phyloP scores from a whole-genome alignment of 1,140 invertebrate genomes.

The Antheraea mylitta region DNA sequence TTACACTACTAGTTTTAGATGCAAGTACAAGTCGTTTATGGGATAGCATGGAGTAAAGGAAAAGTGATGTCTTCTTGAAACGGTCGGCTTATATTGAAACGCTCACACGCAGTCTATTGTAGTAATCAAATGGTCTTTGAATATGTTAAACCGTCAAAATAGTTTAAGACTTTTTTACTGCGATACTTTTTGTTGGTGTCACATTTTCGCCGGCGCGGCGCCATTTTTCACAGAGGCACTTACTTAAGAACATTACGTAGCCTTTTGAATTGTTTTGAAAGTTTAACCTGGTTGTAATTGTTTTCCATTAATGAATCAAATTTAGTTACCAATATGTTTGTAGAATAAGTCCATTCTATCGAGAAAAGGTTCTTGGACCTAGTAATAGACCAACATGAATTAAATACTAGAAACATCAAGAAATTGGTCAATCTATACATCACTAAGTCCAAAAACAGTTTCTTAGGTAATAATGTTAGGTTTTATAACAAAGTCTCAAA shows the following conservation, averaged over 20 bases:
- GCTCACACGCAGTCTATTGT: conserved; percentile 50
- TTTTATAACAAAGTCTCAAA: too few relatives aligned
- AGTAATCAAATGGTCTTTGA: conserved; percentile 51
- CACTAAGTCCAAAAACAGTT: too few relatives aligned
- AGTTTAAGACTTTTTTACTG: conserved; percentile 20
- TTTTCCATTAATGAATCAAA: too few relatives aligned
- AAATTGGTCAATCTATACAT: too few relatives aligned
- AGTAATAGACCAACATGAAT: too few relatives aligned
- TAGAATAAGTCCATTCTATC: too few relatives aligned
- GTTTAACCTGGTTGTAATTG: too few relatives aligned
- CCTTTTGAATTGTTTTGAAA: background rate
- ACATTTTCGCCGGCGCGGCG: conserved; percentile 48
- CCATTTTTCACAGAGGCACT: conserved; percentile 53
- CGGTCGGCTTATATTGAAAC: conserved; percentile 32
- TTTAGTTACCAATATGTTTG: too few relatives aligned
- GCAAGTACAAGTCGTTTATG: conserved; percentile 23
- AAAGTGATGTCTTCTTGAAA: conserved; percentile 30
- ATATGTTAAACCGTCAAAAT: conserved; percentile 58
- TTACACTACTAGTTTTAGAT: conserved; percentile 46
- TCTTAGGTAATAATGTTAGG: too few relatives aligned
- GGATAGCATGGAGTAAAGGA: conserved; percentile 29
- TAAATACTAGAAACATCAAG: too few relatives aligned
- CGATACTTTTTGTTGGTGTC: conserved; percentile 34
- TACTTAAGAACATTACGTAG: background rate
- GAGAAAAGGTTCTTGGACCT: too few relatives aligned